phyloP scores from a whole-genome alignment of 2,888 invertebrate species.

The Timema cristinae region DNA sequence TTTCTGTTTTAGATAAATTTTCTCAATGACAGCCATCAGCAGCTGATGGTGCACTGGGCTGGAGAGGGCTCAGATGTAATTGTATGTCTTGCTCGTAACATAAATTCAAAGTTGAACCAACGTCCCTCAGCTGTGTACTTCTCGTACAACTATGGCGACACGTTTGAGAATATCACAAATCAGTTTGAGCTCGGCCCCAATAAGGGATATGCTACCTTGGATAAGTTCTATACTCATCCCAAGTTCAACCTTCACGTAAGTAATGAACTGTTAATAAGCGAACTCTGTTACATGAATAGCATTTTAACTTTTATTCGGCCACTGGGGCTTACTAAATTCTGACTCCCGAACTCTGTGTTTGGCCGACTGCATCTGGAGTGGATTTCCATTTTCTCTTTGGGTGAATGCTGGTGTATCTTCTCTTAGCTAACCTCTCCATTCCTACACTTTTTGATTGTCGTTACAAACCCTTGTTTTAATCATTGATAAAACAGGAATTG shows the following conservation, averaged over 20 bases:
- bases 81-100: constrained; percentile 78
- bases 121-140: constrained; percentile 72
- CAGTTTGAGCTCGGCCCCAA: constrained; percentile 56
- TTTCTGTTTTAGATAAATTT: constrained; percentile 60
- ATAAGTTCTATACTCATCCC: constrained; percentile 82
- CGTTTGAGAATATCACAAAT: constrained; percentile 70
- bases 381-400: too few relatives aligned
- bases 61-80: constrained; percentile 83
- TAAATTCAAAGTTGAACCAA: constrained; percentile 46
- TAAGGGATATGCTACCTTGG: constrained; percentile 62
- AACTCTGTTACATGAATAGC: too few relatives aligned
- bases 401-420: too few relatives aligned
- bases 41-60: constrained; percentile 90
- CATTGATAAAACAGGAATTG: too few relatives aligned
- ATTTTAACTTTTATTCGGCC: too few relatives aligned
- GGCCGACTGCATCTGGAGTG: too few relatives aligned
- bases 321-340: too few relatives aligned
- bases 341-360: too few relatives aligned
- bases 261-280: constrained; percentile 35
- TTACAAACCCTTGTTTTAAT: too few relatives aligned
- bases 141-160: constrained; percentile 82
- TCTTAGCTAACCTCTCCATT: too few relatives aligned
- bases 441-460: too few relatives aligned
- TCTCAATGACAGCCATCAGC: constrained; percentile 82
- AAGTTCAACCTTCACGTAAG: constrained; percentile 75